phyloP scores from a whole-genome alignment of 2,113 vertebrate species.

The Passer montanus region DNA sequence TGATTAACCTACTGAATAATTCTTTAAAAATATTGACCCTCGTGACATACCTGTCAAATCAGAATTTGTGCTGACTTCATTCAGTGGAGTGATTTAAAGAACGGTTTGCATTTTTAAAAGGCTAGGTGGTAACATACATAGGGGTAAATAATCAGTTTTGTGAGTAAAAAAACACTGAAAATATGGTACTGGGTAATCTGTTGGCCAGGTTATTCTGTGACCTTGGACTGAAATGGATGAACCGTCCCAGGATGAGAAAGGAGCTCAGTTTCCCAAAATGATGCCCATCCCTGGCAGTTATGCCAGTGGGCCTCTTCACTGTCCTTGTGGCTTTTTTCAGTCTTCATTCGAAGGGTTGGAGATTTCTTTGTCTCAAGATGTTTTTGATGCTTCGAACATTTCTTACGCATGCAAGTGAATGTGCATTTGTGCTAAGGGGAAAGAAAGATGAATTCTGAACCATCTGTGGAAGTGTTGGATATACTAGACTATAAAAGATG shows the following conservation, averaged over 20 bases:
- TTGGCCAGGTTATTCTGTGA: background rate
- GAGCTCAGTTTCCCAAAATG: background rate
- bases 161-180: background rate
- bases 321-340: background rate
- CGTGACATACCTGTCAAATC: background rate
- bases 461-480: background rate
- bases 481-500: background rate
- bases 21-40: background rate
- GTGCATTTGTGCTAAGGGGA: background rate
- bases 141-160: background rate
- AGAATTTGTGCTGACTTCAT: background rate
- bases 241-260: background rate
- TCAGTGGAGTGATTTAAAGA: background rate
- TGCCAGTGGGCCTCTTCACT: background rate
- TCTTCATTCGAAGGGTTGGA: background rate
- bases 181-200: background rate
- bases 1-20: background rate
- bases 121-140: background rate
- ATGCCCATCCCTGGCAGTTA: background rate
- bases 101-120: background rate
- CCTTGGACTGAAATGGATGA: background rate
- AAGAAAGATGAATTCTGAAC: background rate
- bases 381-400: background rate
- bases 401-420: background rate
- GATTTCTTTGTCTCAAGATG: background rate